phyloP scores from a whole-genome alignment of 2,888 invertebrate species.

The Argynnis bischoffii region DNA sequence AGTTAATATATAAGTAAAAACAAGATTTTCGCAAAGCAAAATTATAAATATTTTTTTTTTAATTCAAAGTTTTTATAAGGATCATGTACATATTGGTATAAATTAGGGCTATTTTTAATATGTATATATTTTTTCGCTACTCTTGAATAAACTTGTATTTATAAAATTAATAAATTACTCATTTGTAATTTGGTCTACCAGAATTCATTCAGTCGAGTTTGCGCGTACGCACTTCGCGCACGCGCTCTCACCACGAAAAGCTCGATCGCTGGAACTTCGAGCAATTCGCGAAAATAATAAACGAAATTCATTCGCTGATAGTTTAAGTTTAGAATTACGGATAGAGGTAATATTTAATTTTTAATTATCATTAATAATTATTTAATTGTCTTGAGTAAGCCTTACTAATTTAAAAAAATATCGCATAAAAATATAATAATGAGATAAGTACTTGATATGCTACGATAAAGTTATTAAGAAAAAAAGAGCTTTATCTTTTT shows the following conservation, averaged over 20 bases:
- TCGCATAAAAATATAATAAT: no score
- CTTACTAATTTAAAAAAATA: no score
- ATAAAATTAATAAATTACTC: not conserved
- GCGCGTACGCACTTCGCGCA: constrained; percentile 68
- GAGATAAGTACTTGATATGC: no score
- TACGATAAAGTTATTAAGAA: no score
- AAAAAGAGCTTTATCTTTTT: no score
- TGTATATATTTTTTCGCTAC: no score
- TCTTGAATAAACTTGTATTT: not conserved
- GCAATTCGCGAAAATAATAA: constrained; percentile 43
- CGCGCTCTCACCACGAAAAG: constrained; percentile 54
- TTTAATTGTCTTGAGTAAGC: not conserved
- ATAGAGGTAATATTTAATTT: constrained; percentile 8
- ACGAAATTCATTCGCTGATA: constrained; percentile 17
- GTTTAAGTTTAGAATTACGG: constrained; percentile 6
- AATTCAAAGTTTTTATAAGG: no score
- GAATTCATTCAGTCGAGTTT: constrained; percentile 52
- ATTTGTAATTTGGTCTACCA: not conserved
- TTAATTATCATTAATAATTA: not conserved
- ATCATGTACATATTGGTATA: no score
- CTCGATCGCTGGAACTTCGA: constrained; percentile 36
- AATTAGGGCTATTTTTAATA: no score
- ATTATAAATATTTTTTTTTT: no score
- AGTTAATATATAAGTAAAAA: no score
- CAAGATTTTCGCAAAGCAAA: no score